These are phyloP conservation scores for Eupithecia centaureata DNA, from an alignment of 2,888 invertebrate species.

Conservation along the genomic window DNA sequence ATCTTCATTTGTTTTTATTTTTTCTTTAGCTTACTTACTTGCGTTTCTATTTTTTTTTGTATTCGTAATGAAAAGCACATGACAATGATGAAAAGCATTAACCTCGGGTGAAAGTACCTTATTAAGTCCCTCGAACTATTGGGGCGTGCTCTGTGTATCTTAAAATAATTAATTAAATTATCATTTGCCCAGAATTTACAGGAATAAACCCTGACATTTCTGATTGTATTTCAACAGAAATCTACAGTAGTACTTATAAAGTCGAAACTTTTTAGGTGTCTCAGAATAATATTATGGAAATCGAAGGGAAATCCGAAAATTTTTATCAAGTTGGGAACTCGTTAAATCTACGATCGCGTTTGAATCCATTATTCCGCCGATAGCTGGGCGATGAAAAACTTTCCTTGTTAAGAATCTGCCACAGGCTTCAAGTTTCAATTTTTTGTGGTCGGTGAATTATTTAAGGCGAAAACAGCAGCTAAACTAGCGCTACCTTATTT, in stretches of 20 bases:
- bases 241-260: not conserved
- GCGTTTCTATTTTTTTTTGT: no score
- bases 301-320: conserved; percentile 7
- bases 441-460: conserved; percentile 1
- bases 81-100: no score
- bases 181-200: no score
- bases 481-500: no score
- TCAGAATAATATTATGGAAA: conserved; percentile 7
- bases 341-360: conserved; percentile 32
- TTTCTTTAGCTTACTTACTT: no score
- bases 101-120: no score
- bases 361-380: conserved; percentile 29
- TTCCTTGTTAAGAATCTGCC: conserved; percentile 29
- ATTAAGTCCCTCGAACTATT: no score
- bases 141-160: no score
- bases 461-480: no score
- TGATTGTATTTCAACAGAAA: not conserved
- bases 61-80: no score
- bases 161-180: no score
- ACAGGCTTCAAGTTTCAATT: conserved; percentile 11
- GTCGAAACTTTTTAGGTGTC: not conserved
- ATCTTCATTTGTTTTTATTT: no score
- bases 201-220: not conserved
- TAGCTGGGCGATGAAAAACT: conserved; percentile 21
- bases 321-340: conserved; percentile 30